Conservation (phyloP, 2,888 invertebrate species). For the Amiota minor region DNA sequence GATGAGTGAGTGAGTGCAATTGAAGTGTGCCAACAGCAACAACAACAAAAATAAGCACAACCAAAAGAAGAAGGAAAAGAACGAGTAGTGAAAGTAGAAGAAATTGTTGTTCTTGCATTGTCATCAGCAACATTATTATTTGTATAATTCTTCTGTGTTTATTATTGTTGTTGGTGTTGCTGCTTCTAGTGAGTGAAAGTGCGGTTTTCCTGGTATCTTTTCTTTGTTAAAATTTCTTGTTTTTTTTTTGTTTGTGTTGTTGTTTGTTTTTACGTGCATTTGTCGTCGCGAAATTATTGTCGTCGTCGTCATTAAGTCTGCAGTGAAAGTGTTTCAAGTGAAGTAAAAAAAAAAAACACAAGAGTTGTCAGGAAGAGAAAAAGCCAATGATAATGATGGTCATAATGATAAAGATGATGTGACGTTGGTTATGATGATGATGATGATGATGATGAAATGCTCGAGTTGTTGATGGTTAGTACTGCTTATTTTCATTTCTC, state of each 20-base stretch:
- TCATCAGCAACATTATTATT: slow-evolving; percentile 3
- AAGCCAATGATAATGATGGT: too few relatives aligned
- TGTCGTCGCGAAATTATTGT: not conserved
- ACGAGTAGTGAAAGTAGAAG: not conserved
- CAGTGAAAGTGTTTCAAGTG: not conserved
- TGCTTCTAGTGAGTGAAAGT: too few relatives aligned
- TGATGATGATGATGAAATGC: too few relatives aligned
- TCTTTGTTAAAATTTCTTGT: too few relatives aligned
- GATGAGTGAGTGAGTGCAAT: slow-evolving; percentile 24
- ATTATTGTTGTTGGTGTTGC: not conserved
- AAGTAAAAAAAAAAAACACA: not conserved
- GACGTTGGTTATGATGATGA: too few relatives aligned
- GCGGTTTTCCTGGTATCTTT: too few relatives aligned
- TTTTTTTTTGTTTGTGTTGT: too few relatives aligned
- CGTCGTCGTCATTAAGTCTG: slow-evolving; percentile 1
- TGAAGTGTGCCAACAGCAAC: slow-evolving; percentile 21
- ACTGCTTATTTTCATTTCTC: too few relatives aligned
- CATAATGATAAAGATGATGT: too few relatives aligned
- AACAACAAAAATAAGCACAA: slow-evolving; percentile 18
- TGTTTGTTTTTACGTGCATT: not conserved
- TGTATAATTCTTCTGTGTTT: not conserved
- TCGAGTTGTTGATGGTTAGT: too few relatives aligned
- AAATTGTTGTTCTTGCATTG: not conserved
- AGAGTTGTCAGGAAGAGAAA: not conserved
- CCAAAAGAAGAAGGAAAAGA: slow-evolving; percentile 18